These are phyloP conservation scores for Lepisosteus oculatus DNA, from an alignment of 2,113 vertebrate genomes.

Conservation along the genomic window DNA sequence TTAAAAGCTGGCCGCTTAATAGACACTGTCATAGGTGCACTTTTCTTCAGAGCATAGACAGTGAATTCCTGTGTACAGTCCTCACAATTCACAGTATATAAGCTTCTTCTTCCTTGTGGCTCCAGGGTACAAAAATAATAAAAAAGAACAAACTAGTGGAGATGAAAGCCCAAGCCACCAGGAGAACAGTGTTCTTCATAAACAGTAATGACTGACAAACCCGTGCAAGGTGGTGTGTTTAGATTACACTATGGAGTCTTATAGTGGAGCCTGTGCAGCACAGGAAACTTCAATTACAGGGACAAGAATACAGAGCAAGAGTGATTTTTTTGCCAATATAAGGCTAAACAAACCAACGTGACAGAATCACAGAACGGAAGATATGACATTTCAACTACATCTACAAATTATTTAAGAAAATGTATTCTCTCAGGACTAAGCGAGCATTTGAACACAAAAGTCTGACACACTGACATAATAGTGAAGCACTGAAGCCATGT, in stretches of 20 bases:
- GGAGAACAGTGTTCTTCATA: slow-evolving; percentile 14
- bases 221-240: slow-evolving; percentile 10
- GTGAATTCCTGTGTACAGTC: not conserved
- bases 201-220: not conserved
- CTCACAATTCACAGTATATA: not conserved
- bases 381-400: too few relatives aligned
- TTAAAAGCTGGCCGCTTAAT: not conserved
- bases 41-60: not conserved
- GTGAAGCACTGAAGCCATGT: too few relatives aligned
- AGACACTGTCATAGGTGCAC: not conserved
- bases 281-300: too few relatives aligned
- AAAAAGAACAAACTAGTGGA: not conserved
- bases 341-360: too few relatives aligned
- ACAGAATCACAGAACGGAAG: too few relatives aligned
- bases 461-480: too few relatives aligned
- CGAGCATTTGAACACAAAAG: too few relatives aligned
- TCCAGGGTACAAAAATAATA: too few relatives aligned
- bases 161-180: slow-evolving; percentile 8
- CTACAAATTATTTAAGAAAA: too few relatives aligned
- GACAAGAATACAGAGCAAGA: too few relatives aligned
- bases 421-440: too few relatives aligned
- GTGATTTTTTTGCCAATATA: too few relatives aligned
- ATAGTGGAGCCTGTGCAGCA: not conserved
- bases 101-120: not conserved
- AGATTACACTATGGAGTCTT: not conserved